These are phyloP conservation scores for Ferrisia virgata DNA, from an alignment of 2,888 invertebrate species.

Conservation along the genomic window DNA sequence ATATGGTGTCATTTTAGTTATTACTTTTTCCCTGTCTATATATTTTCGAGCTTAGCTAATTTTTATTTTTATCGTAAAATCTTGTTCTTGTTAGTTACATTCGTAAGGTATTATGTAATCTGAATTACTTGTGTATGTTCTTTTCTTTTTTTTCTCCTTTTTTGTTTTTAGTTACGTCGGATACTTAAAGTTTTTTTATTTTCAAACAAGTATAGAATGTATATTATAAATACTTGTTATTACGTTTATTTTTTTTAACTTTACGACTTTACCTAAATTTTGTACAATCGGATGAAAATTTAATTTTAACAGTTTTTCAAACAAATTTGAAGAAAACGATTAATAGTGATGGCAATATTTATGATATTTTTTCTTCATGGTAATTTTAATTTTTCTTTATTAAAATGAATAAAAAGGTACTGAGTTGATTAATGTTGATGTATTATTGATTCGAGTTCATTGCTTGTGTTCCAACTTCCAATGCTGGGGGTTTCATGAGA, in stretches of 20 bases:
- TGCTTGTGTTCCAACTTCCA: too few relatives aligned
- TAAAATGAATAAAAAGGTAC: constrained; percentile 18
- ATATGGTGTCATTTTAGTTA: constrained; percentile 8
- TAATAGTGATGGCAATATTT: constrained; percentile 28
- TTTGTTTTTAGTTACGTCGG: neutral
- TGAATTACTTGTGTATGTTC: constrained; percentile 26
- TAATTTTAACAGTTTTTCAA: constrained; percentile 22
- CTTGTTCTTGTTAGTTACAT: constrained; percentile 42
- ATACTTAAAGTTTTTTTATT: constrained; percentile 32
- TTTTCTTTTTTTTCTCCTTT: neutral
- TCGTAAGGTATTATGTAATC: constrained; percentile 28
- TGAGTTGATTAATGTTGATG: neutral
- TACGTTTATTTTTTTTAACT: constrained; percentile 30
- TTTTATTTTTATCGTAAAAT: constrained; percentile 34
- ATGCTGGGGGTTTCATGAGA: too few relatives aligned
- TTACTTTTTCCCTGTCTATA: neutral
- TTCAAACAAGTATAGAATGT: constrained; percentile 7
- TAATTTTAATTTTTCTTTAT: constrained; percentile 2
- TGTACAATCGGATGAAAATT: constrained; percentile 19
- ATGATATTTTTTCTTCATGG: constrained; percentile 18
- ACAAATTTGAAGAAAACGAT: constrained; percentile 1
- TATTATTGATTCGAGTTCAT: neutral
- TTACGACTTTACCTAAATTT: constrained; percentile 31
- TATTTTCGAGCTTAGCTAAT: constrained; percentile 41
- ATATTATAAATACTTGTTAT: constrained; percentile 26